Evolutionary conservation across 64 coral and sea anemone species (phyloP), one percentile per base, ranked within the genome.

Genomic region (Anthopleura sola): DNA sequence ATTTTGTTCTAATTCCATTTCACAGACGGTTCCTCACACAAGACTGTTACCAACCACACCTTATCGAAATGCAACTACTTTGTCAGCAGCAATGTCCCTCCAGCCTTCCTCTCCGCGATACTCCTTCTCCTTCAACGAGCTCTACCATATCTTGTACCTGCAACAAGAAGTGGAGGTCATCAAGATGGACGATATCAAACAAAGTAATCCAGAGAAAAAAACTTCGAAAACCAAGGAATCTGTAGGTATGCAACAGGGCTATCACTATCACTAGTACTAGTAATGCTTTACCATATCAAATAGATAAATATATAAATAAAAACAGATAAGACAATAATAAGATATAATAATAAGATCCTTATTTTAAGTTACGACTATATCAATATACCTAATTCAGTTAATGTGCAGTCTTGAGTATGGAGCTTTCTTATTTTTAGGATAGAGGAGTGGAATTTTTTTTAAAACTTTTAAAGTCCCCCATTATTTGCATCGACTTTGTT

Each of bases 131-230:
- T 83, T 48, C 51, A 60, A 37, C n/a, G 82, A 83, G 14, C 82
- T 83, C 29, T 83, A 56, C 82, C 48, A 83, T 2, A 37, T 60
- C 29, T 51, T 83, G n/a, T 83, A 83, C 19, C 51, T 53, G 7
- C 48, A 60, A 33, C 48, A 39, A 55, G 82, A 83, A 3, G 82
- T 83, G 11, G 51, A 83, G 82, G 34, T 29, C n/a, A 49, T 83
- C 82, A 83, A 83, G 51, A 21, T 83, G n/a, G 82, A 83, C 9
- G 82, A 83, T 49, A 60, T 83, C 44, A 83, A 83, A 55, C 21
- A 8, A 28, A 56, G 8, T 50, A 32, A 26, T 24, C 2, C 82
- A 31, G 82, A 83, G 24, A 83, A 60, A 19, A 83, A 83, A 31
- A 16, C 46, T 44, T 6, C 40, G 24, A 83, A 56, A 83, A 83